Percentiles rank a stretch among this genome's conserved stretches.
These are phyloP conservation scores for Anthoptus insignis DNA, from an alignment of 2,888 invertebrate genomes.

Conservation along the genomic window DNA sequence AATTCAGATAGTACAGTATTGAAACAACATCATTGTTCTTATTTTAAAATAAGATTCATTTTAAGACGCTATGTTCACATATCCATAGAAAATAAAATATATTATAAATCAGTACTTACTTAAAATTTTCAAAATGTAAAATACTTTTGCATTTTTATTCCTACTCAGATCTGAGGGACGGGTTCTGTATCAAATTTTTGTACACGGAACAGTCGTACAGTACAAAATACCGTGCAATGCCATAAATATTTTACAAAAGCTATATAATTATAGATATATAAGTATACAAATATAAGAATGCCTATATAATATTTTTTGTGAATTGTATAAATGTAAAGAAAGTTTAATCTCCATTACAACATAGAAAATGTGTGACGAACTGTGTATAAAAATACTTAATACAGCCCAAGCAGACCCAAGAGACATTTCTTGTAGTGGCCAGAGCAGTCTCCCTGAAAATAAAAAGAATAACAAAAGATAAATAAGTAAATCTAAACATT, in stretches of 20 bases:
- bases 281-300: constrained; percentile 14
- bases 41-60: too few relatives aligned
- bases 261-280: constrained; percentile 6
- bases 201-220: not conserved
- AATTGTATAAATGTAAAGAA: constrained; percentile 19
- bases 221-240: too few relatives aligned
- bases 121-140: not conserved
- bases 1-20: too few relatives aligned
- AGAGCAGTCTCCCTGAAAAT: constrained; percentile 92
- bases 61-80: too few relatives aligned
- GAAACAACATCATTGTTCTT: too few relatives aligned
- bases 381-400: constrained; percentile 56
- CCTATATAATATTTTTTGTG: constrained; percentile 20
- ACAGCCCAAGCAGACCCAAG: constrained; percentile 89
- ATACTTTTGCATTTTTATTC: not conserved
- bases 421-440: constrained; percentile 96
- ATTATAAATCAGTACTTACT: not conserved
- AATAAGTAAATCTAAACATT: too few relatives aligned
- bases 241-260: constrained; percentile 1
- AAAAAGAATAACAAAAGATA: constrained; percentile 45
- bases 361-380: constrained; percentile 14
- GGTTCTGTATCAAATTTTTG: not conserved
- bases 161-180: constrained; percentile 3
- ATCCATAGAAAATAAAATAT: not conserved
- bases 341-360: constrained; percentile 2